phyloP scores from a whole-genome alignment of 2,113 vertebrate genomes.

The Myiopsitta monachus region DNA sequence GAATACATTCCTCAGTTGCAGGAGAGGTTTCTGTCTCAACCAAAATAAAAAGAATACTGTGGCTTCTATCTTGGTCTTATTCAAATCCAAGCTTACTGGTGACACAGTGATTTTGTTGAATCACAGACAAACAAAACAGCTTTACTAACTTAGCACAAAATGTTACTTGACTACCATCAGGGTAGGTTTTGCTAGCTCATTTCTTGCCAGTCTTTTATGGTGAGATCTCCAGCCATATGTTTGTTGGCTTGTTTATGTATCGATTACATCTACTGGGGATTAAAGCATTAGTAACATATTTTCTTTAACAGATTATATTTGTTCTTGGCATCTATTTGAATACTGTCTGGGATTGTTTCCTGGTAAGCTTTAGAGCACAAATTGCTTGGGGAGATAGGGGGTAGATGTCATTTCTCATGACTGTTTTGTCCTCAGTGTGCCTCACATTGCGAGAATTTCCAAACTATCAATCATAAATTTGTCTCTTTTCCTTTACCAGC shows the following conservation, averaged over 20 bases:
- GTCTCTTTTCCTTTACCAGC: not conserved
- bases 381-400: not conserved
- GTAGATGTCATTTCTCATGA: not conserved
- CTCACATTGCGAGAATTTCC: constrained; percentile 1
- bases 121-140: not conserved
- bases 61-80: not conserved
- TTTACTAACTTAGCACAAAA: not conserved
- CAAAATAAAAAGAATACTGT: not conserved
- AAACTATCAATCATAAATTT: not conserved
- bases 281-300: not conserved
- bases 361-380: not conserved
- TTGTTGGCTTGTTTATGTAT: not conserved
- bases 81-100: not conserved
- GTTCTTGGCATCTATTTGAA: not conserved
- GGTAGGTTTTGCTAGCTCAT: not conserved
- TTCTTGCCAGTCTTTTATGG: not conserved
- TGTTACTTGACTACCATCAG: not conserved
- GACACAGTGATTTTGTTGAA: not conserved
- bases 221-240: not conserved
- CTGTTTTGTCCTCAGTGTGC: constrained; percentile 7
- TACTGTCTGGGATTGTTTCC: not conserved
- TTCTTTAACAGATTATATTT: not conserved
- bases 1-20: not conserved
- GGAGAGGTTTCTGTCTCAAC: not conserved
- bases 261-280: not conserved